Conservation (phyloP, 2,888 invertebrate genomes). For the Lasioglossum lativentre region DNA sequence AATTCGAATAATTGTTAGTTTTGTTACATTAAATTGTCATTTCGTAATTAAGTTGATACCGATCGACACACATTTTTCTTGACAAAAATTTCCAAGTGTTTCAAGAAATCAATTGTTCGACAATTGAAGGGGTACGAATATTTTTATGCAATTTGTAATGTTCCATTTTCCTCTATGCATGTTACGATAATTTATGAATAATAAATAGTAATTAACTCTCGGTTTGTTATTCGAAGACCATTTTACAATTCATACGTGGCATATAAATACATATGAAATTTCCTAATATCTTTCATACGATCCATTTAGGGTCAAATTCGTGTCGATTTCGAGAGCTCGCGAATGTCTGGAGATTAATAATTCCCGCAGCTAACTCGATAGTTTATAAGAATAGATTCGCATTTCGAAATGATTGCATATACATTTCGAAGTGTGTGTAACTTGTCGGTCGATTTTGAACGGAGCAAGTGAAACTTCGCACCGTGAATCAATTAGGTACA, state of each 20-base stretch:
- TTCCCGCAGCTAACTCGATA: background rate
- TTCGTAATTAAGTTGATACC: background rate
- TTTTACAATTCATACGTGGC: background rate
- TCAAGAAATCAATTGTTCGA: too few species aligned
- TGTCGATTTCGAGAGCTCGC: background rate
- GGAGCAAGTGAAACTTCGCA: background rate
- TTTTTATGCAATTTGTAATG: background rate
- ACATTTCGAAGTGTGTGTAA: background rate
- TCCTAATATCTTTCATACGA: background rate
- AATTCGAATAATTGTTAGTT: background rate
- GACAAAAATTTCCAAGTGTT: too few species aligned
- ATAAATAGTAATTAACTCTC: background rate
- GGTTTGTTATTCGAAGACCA: background rate
- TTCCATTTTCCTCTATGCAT: background rate
- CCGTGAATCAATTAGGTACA: background rate
- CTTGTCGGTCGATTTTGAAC: background rate
- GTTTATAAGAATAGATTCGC: background rate
- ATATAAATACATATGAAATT: too few species aligned
- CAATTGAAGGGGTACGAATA: background rate
- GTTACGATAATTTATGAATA: background rate
- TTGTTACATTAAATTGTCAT: background rate
- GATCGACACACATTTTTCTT: background rate
- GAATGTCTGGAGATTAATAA: background rate
- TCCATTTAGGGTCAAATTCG: background rate
- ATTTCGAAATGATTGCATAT: background rate